These are phyloP conservation scores for Sinocyclocheilus maitianheensis DNA, from an alignment of 2,113 vertebrate genomes.

Conservation along the genomic window DNA sequence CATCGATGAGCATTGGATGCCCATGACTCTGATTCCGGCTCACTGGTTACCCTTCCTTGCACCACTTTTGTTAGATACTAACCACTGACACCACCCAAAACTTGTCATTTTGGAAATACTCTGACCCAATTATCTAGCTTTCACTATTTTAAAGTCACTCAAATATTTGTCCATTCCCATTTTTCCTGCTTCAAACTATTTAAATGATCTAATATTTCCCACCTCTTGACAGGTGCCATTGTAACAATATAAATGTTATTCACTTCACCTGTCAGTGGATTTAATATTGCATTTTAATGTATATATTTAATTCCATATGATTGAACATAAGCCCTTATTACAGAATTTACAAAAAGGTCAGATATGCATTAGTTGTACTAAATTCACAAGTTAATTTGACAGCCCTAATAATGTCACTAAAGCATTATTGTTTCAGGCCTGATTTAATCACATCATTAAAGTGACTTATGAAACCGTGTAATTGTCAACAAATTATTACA, in stretches of 20 bases:
- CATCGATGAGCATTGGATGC: neutral
- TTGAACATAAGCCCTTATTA: neutral
- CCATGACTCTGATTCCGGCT: neutral
- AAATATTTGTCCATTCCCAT: no score
- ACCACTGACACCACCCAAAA: no score
- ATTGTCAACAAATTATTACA: neutral
- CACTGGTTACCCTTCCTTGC: neutral
- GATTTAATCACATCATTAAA: neutral
- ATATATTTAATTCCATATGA: neutral
- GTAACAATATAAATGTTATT: neutral
- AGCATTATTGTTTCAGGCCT: neutral
- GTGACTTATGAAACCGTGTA: neutral
- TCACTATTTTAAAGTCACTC: no score
- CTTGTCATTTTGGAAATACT: no score
- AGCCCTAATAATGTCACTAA: neutral
- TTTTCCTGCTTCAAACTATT: no score
- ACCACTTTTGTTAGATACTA: neutral
- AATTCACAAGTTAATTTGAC: neutral
- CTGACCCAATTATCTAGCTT: no score
- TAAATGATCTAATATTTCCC: neutral
- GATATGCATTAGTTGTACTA: neutral
- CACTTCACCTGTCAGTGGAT: neutral
- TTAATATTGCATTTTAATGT: neutral
- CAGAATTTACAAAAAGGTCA: neutral
- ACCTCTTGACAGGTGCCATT: neutral